Evolutionary conservation across 2,797 vertebrate species (phyloP).

Genomic region (Chanos chanos): DNA sequence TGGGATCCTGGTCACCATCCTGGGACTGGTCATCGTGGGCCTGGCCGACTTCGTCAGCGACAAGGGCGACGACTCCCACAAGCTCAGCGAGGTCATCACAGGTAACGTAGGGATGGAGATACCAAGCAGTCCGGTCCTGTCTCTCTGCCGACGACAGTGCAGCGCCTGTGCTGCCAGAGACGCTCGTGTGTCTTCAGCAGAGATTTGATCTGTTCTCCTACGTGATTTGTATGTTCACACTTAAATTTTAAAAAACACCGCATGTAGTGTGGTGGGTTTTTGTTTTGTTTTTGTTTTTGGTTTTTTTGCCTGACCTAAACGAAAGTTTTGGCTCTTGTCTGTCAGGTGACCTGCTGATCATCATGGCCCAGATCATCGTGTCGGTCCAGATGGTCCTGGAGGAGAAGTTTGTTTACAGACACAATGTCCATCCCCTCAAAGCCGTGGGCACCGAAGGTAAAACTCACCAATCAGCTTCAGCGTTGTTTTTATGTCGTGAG

Average conservation of each 20-base stretch:
- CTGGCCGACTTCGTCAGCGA: slow-evolving; percentile 79
- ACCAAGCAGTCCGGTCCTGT: no score
- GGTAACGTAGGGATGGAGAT: slow-evolving; percentile 59
- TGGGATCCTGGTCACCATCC: slow-evolving; percentile 83
- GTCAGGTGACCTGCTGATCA: slow-evolving; percentile 88
- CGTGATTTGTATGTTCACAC: no score
- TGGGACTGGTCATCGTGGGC: slow-evolving; percentile 87
- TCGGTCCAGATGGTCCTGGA: slow-evolving; percentile 93
- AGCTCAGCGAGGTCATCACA: slow-evolving; percentile 84
- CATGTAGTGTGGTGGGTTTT: not conserved
- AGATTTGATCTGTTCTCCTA: no score
- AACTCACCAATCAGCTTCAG: not conserved
- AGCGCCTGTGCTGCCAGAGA: no score
- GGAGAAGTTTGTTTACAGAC: slow-evolving; percentile 90
- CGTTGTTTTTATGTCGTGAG: not conserved
- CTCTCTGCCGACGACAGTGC: no score
- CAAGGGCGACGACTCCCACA: slow-evolving; percentile 55
- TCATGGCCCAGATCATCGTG: slow-evolving; percentile 89
- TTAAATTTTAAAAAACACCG: no score
- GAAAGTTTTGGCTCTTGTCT: not conserved
- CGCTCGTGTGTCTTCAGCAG: no score
- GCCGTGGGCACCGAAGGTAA: slow-evolving; percentile 91
- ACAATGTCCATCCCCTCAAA: slow-evolving; percentile 85
- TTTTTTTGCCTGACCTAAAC: not conserved
- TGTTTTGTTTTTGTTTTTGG: not conserved